These are phyloP conservation scores for Periphyllus acericola DNA, from an alignment of 2,888 invertebrate species.

Conservation along the genomic window DNA sequence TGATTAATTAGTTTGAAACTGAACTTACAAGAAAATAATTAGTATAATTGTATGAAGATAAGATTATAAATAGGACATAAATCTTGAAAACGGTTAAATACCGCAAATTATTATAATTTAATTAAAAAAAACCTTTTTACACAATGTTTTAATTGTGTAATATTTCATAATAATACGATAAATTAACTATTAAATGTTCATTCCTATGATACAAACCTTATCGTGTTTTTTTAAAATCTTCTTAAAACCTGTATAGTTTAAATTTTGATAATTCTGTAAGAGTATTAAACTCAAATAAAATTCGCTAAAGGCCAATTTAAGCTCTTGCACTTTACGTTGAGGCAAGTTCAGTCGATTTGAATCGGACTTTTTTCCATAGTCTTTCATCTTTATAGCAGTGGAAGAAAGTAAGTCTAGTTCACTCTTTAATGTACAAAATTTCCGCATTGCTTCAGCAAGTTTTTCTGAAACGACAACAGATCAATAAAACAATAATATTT, in stretches of 20 bases:
- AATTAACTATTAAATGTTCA: background rate
- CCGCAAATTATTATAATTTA: too few relatives aligned
- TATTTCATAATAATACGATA: background rate
- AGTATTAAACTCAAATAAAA: slow-evolving; percentile 87
- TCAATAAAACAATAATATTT: background rate
- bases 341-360: slow-evolving; percentile 68
- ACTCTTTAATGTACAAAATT: slow-evolving; percentile 78
- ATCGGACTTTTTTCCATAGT: slow-evolving; percentile 62
- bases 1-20: too few relatives aligned
- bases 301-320: slow-evolving; percentile 89
- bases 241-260: slow-evolving; percentile 89
- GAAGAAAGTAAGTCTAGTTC: slow-evolving; percentile 73
- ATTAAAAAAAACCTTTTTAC: too few relatives aligned
- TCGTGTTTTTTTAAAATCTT: slow-evolving; percentile 93
- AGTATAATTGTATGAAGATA: too few relatives aligned
- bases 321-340: slow-evolving; percentile 79
- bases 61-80: too few relatives aligned
- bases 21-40: too few relatives aligned
- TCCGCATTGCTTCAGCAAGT: slow-evolving; percentile 86
- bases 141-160: background rate
- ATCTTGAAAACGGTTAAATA: too few relatives aligned
- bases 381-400: slow-evolving; percentile 64
- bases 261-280: slow-evolving; percentile 87
- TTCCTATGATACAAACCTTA: slow-evolving; percentile 71
- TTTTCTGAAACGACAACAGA: slow-evolving; percentile 72